phyloP scores from a whole-genome alignment of 2,113 vertebrate species.

The Oncorhynchus clarkii region DNA sequence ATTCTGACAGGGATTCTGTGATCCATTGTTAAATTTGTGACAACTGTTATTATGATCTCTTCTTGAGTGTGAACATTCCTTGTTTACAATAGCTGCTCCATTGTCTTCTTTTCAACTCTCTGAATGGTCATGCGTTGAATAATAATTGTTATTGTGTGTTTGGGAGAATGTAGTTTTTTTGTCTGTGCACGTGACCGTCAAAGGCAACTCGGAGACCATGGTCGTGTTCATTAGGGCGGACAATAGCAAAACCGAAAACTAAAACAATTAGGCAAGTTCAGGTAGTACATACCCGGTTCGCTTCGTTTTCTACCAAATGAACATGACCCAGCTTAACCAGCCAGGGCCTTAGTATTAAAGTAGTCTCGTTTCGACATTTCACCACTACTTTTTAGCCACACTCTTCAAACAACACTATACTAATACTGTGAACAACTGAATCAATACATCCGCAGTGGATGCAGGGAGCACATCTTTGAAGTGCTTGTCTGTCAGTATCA shows the following conservation, averaged over 20 bases:
- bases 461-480: too few relatives aligned
- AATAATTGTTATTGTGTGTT: background rate
- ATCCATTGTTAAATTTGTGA: conserved; percentile 25
- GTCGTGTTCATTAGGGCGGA: too few relatives aligned
- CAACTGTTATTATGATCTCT: conserved; percentile 47
- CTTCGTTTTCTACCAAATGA: conserved; percentile 11
- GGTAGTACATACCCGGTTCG: background rate
- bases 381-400: conserved; percentile 18
- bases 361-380: conserved; percentile 33
- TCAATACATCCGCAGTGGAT: background rate
- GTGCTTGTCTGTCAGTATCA: too few relatives aligned
- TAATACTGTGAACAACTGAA: conserved; percentile 39
- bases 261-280: background rate
- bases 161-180: conserved; percentile 1
- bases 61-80: conserved; percentile 50
- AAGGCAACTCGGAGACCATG: too few relatives aligned
- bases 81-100: conserved; percentile 42
- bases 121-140: conserved; percentile 17
- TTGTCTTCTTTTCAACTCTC: background rate
- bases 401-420: conserved; percentile 22
- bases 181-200: conserved; percentile 10
- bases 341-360: conserved; percentile 48
- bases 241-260: too few relatives aligned
- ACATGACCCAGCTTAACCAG: conserved; percentile 30
- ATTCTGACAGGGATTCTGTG: conserved; percentile 25